Evolutionary conservation across 2,888 invertebrate species (phyloP).

Genomic region (Theretra japonica): DNA sequence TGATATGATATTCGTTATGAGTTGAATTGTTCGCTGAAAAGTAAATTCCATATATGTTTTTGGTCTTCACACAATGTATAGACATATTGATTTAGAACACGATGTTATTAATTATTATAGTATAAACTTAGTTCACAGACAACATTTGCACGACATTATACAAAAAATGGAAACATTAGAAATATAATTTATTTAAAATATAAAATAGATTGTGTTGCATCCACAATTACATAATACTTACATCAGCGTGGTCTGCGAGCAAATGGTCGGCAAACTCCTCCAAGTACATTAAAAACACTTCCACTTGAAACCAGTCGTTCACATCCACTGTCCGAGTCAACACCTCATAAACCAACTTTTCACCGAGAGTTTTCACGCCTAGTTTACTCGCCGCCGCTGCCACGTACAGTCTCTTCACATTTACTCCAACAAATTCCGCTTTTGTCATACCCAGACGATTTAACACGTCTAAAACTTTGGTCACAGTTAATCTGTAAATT

Average conservation of each 20-base stretch:
- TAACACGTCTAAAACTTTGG: background rate
- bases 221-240: too few species aligned
- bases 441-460: background rate
- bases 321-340: background rate
- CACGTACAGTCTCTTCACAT: slow-evolving; percentile 5
- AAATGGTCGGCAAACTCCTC: slow-evolving; percentile 6
- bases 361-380: background rate
- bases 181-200: too few species aligned
- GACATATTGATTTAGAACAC: too few species aligned
- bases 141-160: too few species aligned
- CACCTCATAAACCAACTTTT: background rate
- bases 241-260: background rate
- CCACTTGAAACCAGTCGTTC: slow-evolving; percentile 11
- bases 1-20: background rate
- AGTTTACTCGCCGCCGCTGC: background rate
- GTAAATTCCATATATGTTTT: background rate
- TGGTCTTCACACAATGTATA: background rate
- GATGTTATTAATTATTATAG: too few species aligned
- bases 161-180: too few species aligned
- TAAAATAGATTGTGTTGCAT: too few species aligned
- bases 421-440: background rate
- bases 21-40: slow-evolving; percentile 1
- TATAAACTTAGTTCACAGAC: too few species aligned
- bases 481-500: slow-evolving; percentile 14
- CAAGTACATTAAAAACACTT: background rate